Percentiles rank a stretch among this genome's conserved stretches.
Evolutionary conservation across 2,113 vertebrate species (phyloP).

Genomic region (Psophia crepitans): DNA sequence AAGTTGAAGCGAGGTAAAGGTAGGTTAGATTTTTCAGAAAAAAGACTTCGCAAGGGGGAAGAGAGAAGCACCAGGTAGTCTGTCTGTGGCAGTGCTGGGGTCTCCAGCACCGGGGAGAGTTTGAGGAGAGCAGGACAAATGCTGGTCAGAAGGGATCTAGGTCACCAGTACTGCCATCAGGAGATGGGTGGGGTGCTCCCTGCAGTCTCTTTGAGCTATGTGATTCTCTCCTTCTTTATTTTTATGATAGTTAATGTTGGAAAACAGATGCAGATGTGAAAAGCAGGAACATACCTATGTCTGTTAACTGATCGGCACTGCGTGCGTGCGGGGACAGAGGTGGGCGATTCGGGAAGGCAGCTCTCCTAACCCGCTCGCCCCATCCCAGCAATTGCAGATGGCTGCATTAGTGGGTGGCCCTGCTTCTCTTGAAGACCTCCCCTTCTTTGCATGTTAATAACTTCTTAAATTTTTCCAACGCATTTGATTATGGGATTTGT

Average conservation of each 20-base stretch:
- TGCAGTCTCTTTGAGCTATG: not conserved
- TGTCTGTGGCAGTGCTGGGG: not conserved
- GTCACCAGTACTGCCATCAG: not conserved
- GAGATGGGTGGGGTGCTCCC: not conserved
- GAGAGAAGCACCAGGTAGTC: not conserved
- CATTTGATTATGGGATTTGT: not conserved
- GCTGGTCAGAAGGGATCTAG: not conserved
- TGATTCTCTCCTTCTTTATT: not conserved
- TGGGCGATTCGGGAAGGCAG: rapidly evolving
- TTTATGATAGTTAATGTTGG: not conserved
- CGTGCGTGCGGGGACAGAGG: rapidly evolving
- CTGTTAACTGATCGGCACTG: not conserved
- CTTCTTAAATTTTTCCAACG: not conserved
- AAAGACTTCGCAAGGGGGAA: not conserved
- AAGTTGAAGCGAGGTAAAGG: not conserved
- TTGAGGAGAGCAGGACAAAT: not conserved
- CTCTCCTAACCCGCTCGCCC: not conserved
- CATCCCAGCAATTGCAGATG: not conserved
- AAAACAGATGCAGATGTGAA: not conserved
- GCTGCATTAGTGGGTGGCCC: not conserved
- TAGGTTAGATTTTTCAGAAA: not conserved
- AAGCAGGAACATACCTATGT: not conserved
- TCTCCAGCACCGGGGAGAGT: not conserved
- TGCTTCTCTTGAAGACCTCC: not conserved
- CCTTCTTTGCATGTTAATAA: not conserved